phyloP scores from a whole-genome alignment of 2,888 invertebrate genomes.

The Calliopum simillimum region DNA sequence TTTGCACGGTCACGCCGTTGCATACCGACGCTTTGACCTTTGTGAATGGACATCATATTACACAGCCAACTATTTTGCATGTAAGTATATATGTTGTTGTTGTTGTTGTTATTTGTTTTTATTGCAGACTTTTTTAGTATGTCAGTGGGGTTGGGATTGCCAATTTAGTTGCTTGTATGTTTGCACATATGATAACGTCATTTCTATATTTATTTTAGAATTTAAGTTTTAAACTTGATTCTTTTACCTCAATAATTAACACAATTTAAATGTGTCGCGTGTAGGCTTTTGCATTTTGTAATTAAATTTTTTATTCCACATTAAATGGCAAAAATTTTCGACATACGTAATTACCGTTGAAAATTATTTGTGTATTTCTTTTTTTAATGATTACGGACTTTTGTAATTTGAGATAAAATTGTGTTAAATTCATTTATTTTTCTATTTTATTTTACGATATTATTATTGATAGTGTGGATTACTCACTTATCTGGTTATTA shows the following conservation, averaged over 20 bases:
- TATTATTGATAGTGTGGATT: too few species aligned
- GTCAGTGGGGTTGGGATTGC: background rate
- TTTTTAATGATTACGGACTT: conserved; percentile 6
- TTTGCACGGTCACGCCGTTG: conserved; percentile 93
- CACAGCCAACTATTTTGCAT: conserved; percentile 92
- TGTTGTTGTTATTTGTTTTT: conserved; percentile 13
- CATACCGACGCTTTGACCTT: conserved; percentile 94
- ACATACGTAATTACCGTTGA: conserved; percentile 20
- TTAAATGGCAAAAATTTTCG: conserved; percentile 10
- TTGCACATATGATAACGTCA: conserved; percentile 13
- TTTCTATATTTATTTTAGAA: conserved; percentile 12
- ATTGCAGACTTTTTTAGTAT: background rate
- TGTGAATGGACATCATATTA: conserved; percentile 92
- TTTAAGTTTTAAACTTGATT: background rate
- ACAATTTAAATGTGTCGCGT: conserved; percentile 43
- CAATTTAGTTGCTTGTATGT: background rate
- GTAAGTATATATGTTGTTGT: conserved; percentile 65
- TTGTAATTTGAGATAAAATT: background rate
- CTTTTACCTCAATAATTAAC: conserved; percentile 43
- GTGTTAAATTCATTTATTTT: background rate
- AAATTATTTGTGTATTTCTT: background rate
- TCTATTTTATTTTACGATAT: conserved; percentile 14
- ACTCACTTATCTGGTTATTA: too few species aligned
- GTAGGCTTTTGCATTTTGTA: conserved; percentile 32
- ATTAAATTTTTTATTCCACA: background rate